Evolutionary conservation across 2,113 vertebrate genomes (phyloP).

Genomic region (Archocentrus centrarchus): DNA sequence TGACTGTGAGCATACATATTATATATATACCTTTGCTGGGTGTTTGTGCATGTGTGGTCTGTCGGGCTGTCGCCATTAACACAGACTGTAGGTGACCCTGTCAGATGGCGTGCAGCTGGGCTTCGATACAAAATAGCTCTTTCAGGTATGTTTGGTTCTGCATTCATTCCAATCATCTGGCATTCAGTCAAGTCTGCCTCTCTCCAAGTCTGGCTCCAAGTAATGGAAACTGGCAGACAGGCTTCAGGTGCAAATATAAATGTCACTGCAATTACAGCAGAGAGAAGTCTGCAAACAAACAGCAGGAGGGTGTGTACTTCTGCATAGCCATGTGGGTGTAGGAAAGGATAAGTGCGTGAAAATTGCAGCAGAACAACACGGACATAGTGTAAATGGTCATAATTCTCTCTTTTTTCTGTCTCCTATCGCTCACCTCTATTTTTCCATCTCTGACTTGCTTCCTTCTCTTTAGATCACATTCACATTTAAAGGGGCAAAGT

Average conservation of each 20-base stretch:
- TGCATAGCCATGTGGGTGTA: conserved; percentile 3
- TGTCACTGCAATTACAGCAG: conserved; percentile 70
- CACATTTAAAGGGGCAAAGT: neutral
- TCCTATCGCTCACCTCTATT: neutral
- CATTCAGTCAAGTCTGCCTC: conserved; percentile 43
- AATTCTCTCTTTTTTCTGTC: neutral
- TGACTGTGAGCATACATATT: neutral
- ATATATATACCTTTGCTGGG: neutral
- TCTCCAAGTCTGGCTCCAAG: conserved; percentile 50
- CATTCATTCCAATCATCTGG: conserved; percentile 54
- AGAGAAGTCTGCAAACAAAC: conserved; percentile 69
- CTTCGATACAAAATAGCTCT: conserved; percentile 45
- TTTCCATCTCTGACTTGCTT: neutral
- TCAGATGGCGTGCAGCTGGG: conserved; percentile 13
- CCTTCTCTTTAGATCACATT: neutral
- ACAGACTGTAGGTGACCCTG: conserved; percentile 38
- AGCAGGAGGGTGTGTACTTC: conserved; percentile 11
- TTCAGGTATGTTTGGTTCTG: conserved; percentile 62
- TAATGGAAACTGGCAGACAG: conserved; percentile 70
- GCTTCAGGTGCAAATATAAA: conserved; percentile 76
- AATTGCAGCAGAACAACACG: conserved; percentile 14
- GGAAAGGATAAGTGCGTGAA: conserved; percentile 14
- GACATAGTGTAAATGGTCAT: neutral
- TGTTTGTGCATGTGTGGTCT: neutral
- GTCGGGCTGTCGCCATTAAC: neutral